Base-by-base conservation (phyloP, 2,113 vertebrate species). In the Bubo scandiacus region DNA sequence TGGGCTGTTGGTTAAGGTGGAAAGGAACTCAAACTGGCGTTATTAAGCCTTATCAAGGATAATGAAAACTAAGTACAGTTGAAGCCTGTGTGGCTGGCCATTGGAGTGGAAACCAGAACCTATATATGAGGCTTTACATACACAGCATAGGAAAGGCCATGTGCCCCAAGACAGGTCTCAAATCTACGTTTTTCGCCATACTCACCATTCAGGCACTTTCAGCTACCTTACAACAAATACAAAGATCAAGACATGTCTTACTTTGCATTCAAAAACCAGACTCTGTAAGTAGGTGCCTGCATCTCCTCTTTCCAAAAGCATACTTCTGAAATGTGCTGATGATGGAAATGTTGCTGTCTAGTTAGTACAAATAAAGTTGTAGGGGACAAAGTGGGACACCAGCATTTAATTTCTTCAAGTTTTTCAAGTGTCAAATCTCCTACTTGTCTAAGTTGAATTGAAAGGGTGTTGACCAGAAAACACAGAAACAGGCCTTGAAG, bases 401-500 rank as follows among this genome's bases (percentile, higher is more conserved):
- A 86, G 32, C 47, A 47, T 81, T 70, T 62, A 23, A n/a, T 78
- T 89, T 90, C 23, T 36, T 74, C 38, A 15, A 19, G 29, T 74
- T n/a, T 93, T 92, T 72, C 26, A 47, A 34, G 62, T 40, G 32
- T 67, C 38, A 59, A 5, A 72, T 23, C 7, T 51, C 45, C 58
- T 70, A 10, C 27, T 66, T 72, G 2, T 62, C 55, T 36, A 27
- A 86, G 36, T 36, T 66, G 49, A 88, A 59, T 14, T 77, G 54
- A 54, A 87, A 68, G 16, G 4, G 3, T 73, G 9, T 47, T 81
- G 45, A 81, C 38, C 36, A 54, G 34, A 34, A 77, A 51, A 25
- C 1, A 0, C 32, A 73, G 26, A 70, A 92, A 32, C 1, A 2
- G 3, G 12, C 36, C 40, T 30, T 2, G 1, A 30, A 73, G 42